Evolutionary conservation across 2,888 invertebrate species (phyloP).

Genomic region (Diaprepes abbreviatus): DNA sequence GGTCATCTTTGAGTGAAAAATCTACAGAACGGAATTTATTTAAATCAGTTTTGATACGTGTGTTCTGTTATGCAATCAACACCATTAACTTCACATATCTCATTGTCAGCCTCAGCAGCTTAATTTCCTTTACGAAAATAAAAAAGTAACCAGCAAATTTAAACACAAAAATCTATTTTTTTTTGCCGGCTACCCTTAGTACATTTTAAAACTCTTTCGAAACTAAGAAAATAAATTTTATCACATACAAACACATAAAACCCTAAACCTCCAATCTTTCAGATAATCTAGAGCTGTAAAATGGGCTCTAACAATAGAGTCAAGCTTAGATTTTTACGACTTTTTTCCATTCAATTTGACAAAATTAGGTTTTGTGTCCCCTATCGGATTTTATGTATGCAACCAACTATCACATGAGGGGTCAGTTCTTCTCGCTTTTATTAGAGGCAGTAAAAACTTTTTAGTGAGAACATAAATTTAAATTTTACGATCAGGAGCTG

Average conservation of each 20-base stretch:
- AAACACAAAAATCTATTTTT: too few species aligned
- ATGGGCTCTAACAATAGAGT: constrained; percentile 42
- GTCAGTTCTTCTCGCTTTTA: constrained; percentile 35
- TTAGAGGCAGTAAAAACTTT: constrained; percentile 34
- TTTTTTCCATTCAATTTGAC: constrained; percentile 46
- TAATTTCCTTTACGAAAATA: too few species aligned
- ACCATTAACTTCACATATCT: too few species aligned
- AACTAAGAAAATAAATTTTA: constrained; percentile 26
- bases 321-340: constrained; percentile 40
- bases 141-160: too few species aligned
- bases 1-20: too few species aligned
- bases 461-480: constrained; percentile 35
- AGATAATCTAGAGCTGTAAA: constrained; percentile 38
- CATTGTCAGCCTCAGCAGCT: too few species aligned
- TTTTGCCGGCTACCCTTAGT: background rate
- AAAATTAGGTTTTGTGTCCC: constrained; percentile 37
- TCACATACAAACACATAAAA: constrained; percentile 39
- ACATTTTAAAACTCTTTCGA: background rate
- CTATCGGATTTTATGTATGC: constrained; percentile 27
- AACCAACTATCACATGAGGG: constrained; percentile 27
- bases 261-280: constrained; percentile 38
- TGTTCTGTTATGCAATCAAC: too few species aligned
- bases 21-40: too few species aligned
- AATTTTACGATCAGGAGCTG: constrained; percentile 30
- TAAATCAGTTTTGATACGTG: too few species aligned